Evolutionary conservation across 2,888 invertebrate species (phyloP).

Genomic region (Protodeltote pygarga): DNA sequence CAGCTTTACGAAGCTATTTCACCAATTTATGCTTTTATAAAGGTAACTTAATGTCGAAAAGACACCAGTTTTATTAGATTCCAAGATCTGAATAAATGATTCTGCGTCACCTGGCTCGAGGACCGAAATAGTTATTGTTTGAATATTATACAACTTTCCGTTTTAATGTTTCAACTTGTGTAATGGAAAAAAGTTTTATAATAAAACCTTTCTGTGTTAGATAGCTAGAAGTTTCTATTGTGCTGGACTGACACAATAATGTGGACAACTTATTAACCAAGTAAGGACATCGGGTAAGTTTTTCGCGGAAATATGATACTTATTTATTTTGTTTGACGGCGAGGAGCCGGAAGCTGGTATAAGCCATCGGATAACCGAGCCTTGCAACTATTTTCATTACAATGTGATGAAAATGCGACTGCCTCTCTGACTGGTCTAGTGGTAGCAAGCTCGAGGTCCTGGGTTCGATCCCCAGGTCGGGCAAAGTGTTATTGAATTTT

Average conservation of each 20-base stretch:
- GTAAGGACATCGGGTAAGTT: constrained; percentile 2
- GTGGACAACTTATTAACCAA: not conserved
- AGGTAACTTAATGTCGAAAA: constrained; percentile 46
- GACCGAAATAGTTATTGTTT: constrained; percentile 41
- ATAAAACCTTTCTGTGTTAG: constrained; percentile 30
- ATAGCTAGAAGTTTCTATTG: constrained; percentile 7
- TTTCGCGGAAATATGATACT: not conserved
- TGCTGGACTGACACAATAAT: not conserved
- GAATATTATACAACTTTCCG: constrained; percentile 21
- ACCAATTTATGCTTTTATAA: constrained; percentile 64
- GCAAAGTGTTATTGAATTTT: no score
- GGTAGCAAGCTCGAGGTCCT: no score
- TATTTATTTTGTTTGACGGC: not conserved
- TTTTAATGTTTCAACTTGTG: constrained; percentile 43
- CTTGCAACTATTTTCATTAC: no score
- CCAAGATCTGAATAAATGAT: constrained; percentile 47
- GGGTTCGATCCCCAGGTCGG: no score
- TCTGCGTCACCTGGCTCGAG: constrained; percentile 33
- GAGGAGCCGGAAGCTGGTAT: no score
- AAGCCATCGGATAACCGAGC: no score
- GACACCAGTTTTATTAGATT: constrained; percentile 45
- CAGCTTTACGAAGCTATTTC: constrained; percentile 56
- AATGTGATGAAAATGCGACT: no score
- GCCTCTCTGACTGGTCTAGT: no score
- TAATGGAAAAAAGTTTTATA: constrained; percentile 44